A percentile compares a stretch with the other conserved stretches of the same genome.
phyloP scores from a whole-genome alignment of 2,113 vertebrate genomes.

The Henicopernis longicauda region DNA sequence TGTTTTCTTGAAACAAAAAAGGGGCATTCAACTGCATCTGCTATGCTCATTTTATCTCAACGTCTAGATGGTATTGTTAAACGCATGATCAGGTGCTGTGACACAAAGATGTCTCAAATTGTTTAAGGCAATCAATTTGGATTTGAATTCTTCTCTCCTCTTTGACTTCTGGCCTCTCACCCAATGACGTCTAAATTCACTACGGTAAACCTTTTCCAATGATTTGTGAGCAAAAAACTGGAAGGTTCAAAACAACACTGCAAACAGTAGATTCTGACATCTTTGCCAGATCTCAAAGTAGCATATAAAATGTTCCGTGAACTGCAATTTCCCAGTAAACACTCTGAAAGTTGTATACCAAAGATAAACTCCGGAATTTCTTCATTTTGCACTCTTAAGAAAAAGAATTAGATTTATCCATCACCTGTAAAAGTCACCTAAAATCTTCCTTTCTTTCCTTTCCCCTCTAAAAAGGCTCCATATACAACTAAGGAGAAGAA shows the following conservation, averaged over 20 bases:
- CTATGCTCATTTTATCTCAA: background rate
- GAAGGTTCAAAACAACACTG: background rate
- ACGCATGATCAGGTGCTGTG: background rate
- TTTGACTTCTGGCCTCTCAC: background rate
- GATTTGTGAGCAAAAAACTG: background rate
- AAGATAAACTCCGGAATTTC: background rate
- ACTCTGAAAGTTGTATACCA: background rate
- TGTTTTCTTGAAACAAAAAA: background rate
- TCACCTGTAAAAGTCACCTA: background rate
- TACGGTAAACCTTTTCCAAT: background rate
- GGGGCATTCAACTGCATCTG: background rate
- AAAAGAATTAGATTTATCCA: background rate
- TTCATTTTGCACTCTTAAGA: background rate
- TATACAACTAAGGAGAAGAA: background rate
- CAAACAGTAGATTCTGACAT: background rate
- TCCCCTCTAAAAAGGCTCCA: background rate
- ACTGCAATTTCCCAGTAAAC: background rate
- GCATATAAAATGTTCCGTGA: background rate
- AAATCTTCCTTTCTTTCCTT: background rate
- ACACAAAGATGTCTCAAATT: background rate
- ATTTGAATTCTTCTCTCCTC: background rate
- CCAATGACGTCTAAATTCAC: background rate
- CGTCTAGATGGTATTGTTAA: background rate
- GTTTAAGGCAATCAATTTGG: background rate
- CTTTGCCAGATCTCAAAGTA: background rate